These are phyloP conservation scores for Phyllotreta cruciferae DNA, from an alignment of 2,888 invertebrate genomes.

Conservation along the genomic window DNA sequence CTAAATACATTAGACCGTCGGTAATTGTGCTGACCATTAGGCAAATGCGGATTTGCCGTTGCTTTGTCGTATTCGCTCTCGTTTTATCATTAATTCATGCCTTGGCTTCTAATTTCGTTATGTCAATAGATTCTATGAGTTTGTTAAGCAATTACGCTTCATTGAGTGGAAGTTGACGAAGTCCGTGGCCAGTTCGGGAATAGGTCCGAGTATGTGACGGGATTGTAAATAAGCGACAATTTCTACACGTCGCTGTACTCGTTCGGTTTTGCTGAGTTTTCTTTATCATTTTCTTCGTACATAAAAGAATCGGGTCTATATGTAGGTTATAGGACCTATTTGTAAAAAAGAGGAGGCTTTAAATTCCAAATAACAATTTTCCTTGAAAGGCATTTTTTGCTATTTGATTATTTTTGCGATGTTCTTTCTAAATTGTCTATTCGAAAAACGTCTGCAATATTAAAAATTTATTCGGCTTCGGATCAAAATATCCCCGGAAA, in stretches of 20 bases:
- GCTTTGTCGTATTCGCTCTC: slow-evolving; percentile 35
- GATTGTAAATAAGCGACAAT: slow-evolving; percentile 27
- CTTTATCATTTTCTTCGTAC: too few relatives aligned
- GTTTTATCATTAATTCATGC: slow-evolving; percentile 41
- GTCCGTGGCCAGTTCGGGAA: slow-evolving; percentile 28
- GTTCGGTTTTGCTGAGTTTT: slow-evolving; percentile 7
- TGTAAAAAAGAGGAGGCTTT: too few relatives aligned
- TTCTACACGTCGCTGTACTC: neutral
- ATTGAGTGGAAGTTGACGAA: slow-evolving; percentile 39
- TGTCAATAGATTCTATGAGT: slow-evolving; percentile 37
- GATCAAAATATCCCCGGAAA: too few relatives aligned
- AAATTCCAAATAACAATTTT: too few relatives aligned
- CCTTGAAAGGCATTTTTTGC: too few relatives aligned
- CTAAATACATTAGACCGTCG: slow-evolving; percentile 26
- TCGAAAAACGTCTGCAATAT: too few relatives aligned
- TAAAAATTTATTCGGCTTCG: too few relatives aligned
- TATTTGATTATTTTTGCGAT: too few relatives aligned
- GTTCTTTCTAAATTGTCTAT: too few relatives aligned
- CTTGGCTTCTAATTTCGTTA: slow-evolving; percentile 36
- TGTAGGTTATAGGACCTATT: too few relatives aligned
- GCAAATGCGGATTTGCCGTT: slow-evolving; percentile 34
- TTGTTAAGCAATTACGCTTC: slow-evolving; percentile 38
- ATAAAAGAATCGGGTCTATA: too few relatives aligned
- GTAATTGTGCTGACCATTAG: slow-evolving; percentile 39
- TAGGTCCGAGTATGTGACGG: slow-evolving; percentile 29